phyloP scores from a whole-genome alignment of 2,113 vertebrate species.

The Heterotilapia buettikoferi region DNA sequence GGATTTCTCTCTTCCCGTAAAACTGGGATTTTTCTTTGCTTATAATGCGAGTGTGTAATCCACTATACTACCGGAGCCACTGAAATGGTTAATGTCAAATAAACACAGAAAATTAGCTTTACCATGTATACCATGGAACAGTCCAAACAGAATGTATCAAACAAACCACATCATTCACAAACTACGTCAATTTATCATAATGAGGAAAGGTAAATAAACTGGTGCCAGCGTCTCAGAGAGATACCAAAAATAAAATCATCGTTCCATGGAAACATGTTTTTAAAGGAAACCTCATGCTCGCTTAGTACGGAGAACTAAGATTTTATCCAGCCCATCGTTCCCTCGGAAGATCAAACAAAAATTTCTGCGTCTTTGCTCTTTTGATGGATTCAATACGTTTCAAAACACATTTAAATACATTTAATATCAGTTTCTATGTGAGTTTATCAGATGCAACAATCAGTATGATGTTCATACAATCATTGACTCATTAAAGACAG shows the following conservation, averaged over 20 bases:
- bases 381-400: background rate
- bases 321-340: background rate
- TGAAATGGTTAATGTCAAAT: background rate
- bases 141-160: background rate
- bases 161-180: background rate
- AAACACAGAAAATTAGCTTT: background rate
- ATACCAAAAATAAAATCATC: background rate
- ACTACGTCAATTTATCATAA: background rate
- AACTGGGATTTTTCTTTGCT: background rate
- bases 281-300: background rate
- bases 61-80: background rate
- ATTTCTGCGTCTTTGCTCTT: background rate
- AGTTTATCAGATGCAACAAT: background rate
- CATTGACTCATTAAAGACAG: background rate
- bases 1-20: background rate
- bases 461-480: background rate
- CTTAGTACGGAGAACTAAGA: fast-evolving
- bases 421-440: background rate
- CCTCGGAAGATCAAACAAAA: background rate
- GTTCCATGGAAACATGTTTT: background rate
- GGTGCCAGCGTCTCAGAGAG: background rate
- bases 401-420: background rate
- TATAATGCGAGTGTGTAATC: background rate
- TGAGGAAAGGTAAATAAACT: background rate
- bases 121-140: background rate